Conservation (phyloP, 1,140 invertebrate genomes). For the Pachyrhynchus sulphureomaculatus region DNA sequence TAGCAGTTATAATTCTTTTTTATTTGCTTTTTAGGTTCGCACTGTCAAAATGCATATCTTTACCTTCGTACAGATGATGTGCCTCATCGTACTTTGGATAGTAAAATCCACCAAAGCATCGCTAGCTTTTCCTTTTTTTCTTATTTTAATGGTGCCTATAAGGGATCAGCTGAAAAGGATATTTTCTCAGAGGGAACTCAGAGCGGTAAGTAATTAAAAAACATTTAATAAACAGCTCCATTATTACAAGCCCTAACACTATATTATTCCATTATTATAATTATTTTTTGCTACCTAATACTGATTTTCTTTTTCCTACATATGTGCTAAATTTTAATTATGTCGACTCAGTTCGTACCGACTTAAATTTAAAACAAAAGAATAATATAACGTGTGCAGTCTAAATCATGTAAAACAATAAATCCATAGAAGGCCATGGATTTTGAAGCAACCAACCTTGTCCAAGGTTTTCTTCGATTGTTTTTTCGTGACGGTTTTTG, state of each 20-base stretch:
- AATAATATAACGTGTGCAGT: no score
- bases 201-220: conserved; percentile 69
- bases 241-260: no score
- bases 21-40: conserved; percentile 65
- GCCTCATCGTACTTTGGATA: conserved; percentile 76
- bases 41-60: conserved; percentile 92
- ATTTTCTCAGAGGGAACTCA: conserved; percentile 78
- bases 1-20: no score
- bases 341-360: no score
- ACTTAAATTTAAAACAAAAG: no score
- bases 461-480: conserved; percentile 25
- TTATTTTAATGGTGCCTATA: conserved; percentile 87
- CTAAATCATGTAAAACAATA: no score
- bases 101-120: conserved; percentile 88
- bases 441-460: not conserved
- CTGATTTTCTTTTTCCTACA: not conserved
- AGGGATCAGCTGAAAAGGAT: conserved; percentile 70
- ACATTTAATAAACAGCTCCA: no score
- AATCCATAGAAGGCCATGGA: no score
- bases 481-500: conserved; percentile 11
- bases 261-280: not conserved
- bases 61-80: conserved; percentile 80
- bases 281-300: not conserved
- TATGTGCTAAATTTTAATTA: no score
- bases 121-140: conserved; percentile 87